Conservation (phyloP, 2,888 invertebrate genomes). For the Notodonta ziczac region DNA sequence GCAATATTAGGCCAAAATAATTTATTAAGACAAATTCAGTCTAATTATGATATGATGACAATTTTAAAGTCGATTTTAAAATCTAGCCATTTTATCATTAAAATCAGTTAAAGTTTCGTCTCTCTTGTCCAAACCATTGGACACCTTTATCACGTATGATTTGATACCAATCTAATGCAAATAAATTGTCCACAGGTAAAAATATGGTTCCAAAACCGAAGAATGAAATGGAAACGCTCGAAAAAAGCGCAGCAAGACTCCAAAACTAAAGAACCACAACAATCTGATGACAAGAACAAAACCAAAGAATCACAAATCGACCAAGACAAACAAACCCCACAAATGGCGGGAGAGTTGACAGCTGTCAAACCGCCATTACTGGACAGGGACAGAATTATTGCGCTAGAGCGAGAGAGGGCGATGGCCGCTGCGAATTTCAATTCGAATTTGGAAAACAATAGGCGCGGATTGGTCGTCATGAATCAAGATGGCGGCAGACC, state of each 20-base stretch:
- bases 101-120: too few species aligned
- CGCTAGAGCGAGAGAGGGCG: slow-evolving; percentile 75
- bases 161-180: neutral
- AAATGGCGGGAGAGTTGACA: slow-evolving; percentile 74
- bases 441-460: slow-evolving; percentile 79
- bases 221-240: slow-evolving; percentile 99
- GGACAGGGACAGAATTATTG: slow-evolving; percentile 80
- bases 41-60: too few species aligned
- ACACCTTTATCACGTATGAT: too few species aligned
- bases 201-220: slow-evolving; percentile 99
- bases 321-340: slow-evolving; percentile 58
- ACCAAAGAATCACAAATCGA: slow-evolving; percentile 60
- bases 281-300: slow-evolving; percentile 68
- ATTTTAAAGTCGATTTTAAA: too few species aligned
- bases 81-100: too few species aligned
- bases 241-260: slow-evolving; percentile 97
- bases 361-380: slow-evolving; percentile 77
- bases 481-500: slow-evolving; percentile 76
- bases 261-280: slow-evolving; percentile 81
- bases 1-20: too few species aligned
- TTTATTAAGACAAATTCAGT: too few species aligned
- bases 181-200: slow-evolving; percentile 88
- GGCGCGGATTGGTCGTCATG: slow-evolving; percentile 75
- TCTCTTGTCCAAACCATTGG: too few species aligned
- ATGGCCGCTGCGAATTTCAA: slow-evolving; percentile 81